phyloP scores from a whole-genome alignment of 2,113 vertebrate species.

The Mohoua ochrocephala region DNA sequence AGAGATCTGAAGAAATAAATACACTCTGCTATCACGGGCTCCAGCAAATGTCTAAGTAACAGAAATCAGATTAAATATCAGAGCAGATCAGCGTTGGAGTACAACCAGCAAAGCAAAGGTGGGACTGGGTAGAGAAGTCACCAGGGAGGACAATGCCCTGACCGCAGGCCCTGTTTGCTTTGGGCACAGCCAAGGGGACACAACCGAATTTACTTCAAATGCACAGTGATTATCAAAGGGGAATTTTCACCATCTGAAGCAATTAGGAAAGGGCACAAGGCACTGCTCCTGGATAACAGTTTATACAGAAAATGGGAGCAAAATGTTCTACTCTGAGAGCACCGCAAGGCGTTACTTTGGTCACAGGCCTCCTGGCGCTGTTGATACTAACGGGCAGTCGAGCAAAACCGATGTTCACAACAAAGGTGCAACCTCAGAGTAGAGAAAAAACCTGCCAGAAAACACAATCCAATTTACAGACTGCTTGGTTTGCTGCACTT shows the following conservation, averaged over 20 bases:
- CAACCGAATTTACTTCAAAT: neutral
- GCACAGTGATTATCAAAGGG: neutral
- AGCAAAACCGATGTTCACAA: neutral
- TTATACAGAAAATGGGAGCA: neutral
- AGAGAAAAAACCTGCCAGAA: neutral
- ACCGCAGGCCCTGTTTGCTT: neutral
- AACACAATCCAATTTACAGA: neutral
- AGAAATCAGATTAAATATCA: slow-evolving; percentile 40
- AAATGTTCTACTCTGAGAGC: neutral
- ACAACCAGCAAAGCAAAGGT: neutral
- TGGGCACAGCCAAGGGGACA: neutral
- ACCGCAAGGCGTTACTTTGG: neutral
- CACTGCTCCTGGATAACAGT: neutral
- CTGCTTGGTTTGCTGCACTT: neutral
- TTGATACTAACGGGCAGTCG: neutral
- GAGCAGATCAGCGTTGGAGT: neutral
- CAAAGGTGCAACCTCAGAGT: neutral
- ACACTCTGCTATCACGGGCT: neutral
- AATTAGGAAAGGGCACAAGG: neutral
- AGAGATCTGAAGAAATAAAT: slow-evolving; percentile 41
- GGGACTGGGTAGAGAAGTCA: neutral
- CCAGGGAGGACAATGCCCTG: neutral
- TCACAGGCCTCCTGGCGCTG: neutral
- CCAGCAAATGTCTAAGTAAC: neutral
- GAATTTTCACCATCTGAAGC: neutral